These are phyloP conservation scores for Abrostola tripartita DNA, from an alignment of 2,888 invertebrate species.

Conservation along the genomic window DNA sequence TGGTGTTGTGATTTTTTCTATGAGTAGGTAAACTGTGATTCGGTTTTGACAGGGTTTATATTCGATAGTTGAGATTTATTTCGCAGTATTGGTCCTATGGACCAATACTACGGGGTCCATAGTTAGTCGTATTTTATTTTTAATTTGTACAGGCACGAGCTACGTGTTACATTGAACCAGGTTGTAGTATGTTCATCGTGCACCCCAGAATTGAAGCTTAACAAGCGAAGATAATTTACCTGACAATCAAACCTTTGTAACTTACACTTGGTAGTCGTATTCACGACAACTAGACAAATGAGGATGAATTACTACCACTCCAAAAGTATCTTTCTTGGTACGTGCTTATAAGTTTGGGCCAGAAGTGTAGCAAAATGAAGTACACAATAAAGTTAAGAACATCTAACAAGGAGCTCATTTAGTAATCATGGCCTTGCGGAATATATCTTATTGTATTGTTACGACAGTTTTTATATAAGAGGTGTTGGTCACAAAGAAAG, in stretches of 20 bases:
- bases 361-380: background rate
- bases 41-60: too few species aligned
- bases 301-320: background rate
- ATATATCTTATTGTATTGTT: background rate
- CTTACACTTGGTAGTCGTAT: background rate
- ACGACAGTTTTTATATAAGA: background rate
- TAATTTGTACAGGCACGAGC: too few species aligned
- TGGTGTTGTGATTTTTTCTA: background rate
- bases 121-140: too few species aligned
- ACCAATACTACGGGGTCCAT: too few species aligned
- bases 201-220: too few species aligned
- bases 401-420: background rate
- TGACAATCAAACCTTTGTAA: too few species aligned
- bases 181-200: too few species aligned
- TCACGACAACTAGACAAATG: background rate
- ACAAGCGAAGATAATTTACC: too few species aligned
- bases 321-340: background rate
- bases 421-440: background rate
- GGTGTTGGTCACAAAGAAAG: too few species aligned
- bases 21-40: background rate
- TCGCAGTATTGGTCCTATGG: too few species aligned
- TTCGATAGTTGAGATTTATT: too few species aligned
- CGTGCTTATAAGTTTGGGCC: conserved; percentile 2
- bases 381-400: conserved; percentile 1
- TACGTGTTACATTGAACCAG: too few species aligned